phyloP scores from a whole-genome alignment of 2,797 vertebrate species.

The Neopelma chrysocephalum region DNA sequence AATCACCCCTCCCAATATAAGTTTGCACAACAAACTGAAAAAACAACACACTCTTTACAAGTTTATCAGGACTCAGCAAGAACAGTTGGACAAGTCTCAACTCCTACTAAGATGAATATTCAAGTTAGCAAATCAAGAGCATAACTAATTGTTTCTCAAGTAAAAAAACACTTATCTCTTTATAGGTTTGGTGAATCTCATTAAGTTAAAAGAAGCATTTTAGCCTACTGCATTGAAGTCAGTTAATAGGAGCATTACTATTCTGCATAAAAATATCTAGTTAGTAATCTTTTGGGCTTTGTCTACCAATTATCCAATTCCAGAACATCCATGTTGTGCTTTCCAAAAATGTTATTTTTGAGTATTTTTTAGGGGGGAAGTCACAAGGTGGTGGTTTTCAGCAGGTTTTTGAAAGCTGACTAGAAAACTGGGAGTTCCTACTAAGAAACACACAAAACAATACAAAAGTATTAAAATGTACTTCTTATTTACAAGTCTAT shows the following conservation, averaged over 20 bases:
- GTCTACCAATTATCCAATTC: not conserved
- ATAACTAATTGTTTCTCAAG: slow-evolving; percentile 59
- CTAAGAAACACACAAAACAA: not conserved
- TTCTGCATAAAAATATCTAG: not conserved
- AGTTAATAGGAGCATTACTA: not conserved
- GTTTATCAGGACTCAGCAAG: slow-evolving; percentile 67
- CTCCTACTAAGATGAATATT: slow-evolving; percentile 58
- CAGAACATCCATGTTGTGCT: not conserved
- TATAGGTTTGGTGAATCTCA: slow-evolving; percentile 41
- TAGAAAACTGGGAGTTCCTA: not conserved
- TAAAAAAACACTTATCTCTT: slow-evolving; percentile 31
- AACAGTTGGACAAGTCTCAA: slow-evolving; percentile 59
- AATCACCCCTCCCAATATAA: slow-evolving; percentile 59
- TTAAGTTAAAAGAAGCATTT: slow-evolving; percentile 48
- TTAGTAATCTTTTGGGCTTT: not conserved
- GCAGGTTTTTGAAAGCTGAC: not conserved
- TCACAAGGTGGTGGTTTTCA: not conserved
- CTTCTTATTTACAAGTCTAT: not conserved
- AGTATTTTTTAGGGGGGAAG: not conserved
- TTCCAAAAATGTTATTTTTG: not conserved
- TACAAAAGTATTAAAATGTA: not conserved
- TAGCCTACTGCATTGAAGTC: not conserved
- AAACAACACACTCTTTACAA: slow-evolving; percentile 46
- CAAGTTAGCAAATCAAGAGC: slow-evolving; percentile 55
- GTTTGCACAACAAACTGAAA: slow-evolving; percentile 68